Percentiles rank a stretch among this genome's conserved stretches.
Evolutionary conservation across 2,113 vertebrate species (phyloP).

Genomic region (Oenanthe melanoleuca): DNA sequence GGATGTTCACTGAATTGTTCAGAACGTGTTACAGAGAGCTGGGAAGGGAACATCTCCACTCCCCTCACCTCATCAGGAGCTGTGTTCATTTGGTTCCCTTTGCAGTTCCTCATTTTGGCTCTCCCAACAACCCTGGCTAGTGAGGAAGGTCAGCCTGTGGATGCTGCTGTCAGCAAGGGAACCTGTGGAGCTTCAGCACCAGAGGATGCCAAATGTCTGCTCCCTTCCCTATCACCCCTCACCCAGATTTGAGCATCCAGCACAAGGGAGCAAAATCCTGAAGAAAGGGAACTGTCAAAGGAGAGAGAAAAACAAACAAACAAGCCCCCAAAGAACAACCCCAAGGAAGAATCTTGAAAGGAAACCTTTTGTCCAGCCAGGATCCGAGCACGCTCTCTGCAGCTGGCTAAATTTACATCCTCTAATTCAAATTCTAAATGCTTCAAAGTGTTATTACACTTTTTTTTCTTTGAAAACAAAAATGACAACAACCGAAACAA

Average conservation of each 20-base stretch:
- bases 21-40: not conserved
- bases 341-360: not conserved
- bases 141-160: not conserved
- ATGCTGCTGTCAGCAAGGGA: not conserved
- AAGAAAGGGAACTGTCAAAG: not conserved
- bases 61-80: not conserved
- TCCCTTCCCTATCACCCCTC: not conserved
- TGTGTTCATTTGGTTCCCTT: not conserved
- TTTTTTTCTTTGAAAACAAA: constrained; percentile 60
- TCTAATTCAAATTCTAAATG: constrained; percentile 63
- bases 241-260: not conserved
- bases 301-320: not conserved
- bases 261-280: not conserved
- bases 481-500: constrained; percentile 65
- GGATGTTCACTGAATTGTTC: not conserved
- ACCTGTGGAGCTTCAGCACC: not conserved
- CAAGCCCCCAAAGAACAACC: not conserved
- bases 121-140: not conserved
- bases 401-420: constrained; percentile 40
- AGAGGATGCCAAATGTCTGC: not conserved
- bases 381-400: not conserved
- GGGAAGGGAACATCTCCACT: not conserved
- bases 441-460: constrained; percentile 52
- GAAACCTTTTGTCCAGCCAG: not conserved
- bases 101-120: not conserved